Percentiles rank a stretch among this genome's conserved stretches.
These are phyloP conservation scores for Madoqua kirkii DNA, from an alignment of 2,113 vertebrate genomes.

Conservation along the genomic window DNA sequence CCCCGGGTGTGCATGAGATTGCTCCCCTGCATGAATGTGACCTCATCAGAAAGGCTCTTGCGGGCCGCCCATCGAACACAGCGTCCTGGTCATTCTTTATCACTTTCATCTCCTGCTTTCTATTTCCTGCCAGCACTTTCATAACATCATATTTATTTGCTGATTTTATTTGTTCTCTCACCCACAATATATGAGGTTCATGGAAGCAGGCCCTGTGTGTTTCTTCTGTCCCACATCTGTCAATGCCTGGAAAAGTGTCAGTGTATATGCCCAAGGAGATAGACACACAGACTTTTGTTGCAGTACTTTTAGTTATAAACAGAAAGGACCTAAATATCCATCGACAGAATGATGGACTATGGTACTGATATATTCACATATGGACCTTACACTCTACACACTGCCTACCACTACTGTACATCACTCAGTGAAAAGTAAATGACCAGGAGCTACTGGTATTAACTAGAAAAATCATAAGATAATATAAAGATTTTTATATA, in stretches of 20 bases:
- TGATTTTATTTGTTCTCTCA: background rate
- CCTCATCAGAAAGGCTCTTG: background rate
- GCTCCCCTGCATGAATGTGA: background rate
- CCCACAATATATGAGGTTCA: background rate
- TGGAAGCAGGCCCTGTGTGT: background rate
- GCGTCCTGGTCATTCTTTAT: background rate
- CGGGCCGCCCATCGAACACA: background rate
- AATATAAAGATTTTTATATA: background rate
- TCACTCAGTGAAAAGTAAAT: slow-evolving; percentile 6
- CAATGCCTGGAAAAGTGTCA: background rate
- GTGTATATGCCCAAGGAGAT: background rate
- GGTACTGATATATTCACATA: background rate
- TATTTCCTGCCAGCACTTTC: background rate
- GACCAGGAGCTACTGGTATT: background rate
- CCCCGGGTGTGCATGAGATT: background rate
- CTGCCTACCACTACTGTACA: background rate
- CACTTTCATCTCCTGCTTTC: background rate
- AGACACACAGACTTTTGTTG: background rate
- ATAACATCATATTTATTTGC: background rate
- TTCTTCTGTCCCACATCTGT: background rate
- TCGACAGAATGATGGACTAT: background rate
- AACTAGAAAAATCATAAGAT: background rate
- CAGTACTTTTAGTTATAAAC: background rate
- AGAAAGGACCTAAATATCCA: background rate
- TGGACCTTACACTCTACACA: background rate